A percentile compares a stretch with the other conserved stretches of the same genome.
Conservation (phyloP, 2,797 vertebrate species). For the Gymnothorax javanicus region DNA sequence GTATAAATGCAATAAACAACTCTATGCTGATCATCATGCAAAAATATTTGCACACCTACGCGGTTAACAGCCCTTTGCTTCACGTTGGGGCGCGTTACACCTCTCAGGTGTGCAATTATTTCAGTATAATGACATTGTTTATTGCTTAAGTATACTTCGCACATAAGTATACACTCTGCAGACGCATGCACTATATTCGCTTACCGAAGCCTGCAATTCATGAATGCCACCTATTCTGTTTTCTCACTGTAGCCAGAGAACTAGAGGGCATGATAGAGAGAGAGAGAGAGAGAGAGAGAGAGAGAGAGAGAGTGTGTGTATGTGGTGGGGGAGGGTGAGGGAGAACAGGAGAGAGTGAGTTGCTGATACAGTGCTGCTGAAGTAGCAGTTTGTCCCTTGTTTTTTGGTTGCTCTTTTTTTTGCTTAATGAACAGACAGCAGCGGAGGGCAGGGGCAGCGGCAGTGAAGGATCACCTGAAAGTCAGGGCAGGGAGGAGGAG, state of each 20-base stretch:
- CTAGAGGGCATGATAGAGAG: constrained; percentile 46
- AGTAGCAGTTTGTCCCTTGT: constrained; percentile 45
- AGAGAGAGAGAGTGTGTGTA: neutral
- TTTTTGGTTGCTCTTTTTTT: constrained; percentile 46
- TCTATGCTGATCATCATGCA: no score
- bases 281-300: constrained; percentile 30
- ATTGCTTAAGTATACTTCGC: no score
- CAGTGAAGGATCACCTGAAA: neutral
- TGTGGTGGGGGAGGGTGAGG: neutral
- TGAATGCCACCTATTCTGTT: neutral
- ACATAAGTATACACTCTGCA: constrained; percentile 15
- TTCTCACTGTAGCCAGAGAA: constrained; percentile 32
- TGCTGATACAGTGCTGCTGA: constrained; percentile 39
- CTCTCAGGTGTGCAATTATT: no score
- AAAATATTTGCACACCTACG: no score
- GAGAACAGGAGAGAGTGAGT: neutral
- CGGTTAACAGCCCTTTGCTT: no score
- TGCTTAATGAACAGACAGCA: constrained; percentile 39
- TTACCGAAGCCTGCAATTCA: neutral
- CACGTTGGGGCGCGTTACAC: no score
- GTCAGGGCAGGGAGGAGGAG: constrained; percentile 9
- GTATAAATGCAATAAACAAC: no score
- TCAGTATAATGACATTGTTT: no score
- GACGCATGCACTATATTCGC: neutral
- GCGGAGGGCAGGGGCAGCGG: constrained; percentile 23